A percentile compares a stretch with the other conserved stretches of the same genome.
These are phyloP conservation scores for Paracanthobrama guichenoti DNA, from an alignment of 2,113 vertebrate species.

Conservation along the genomic window DNA sequence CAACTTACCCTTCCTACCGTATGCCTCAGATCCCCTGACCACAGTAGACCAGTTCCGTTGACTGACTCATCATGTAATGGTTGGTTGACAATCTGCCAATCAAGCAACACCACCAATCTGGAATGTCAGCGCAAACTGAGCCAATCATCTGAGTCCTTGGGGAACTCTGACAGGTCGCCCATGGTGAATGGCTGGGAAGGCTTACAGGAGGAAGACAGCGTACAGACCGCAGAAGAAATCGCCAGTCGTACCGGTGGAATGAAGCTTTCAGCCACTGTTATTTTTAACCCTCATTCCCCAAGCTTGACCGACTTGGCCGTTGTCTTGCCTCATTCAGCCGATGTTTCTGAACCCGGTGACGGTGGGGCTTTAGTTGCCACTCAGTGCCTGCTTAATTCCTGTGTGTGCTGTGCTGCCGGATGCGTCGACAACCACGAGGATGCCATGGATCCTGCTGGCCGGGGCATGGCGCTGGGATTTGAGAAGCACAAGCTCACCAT, in stretches of 20 bases:
- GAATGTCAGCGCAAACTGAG: constrained; percentile 69
- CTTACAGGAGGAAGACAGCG: constrained; percentile 69
- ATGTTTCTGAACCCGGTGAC: constrained; percentile 69
- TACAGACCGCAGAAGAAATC: constrained; percentile 86
- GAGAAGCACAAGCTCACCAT: constrained; percentile 72
- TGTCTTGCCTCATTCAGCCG: constrained; percentile 65
- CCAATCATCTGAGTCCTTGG: constrained; percentile 54
- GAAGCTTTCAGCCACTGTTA: constrained; percentile 96
- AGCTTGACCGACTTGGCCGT: constrained; percentile 72
- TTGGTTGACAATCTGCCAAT: constrained; percentile 64
- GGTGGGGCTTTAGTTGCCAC: constrained; percentile 81
- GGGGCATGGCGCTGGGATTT: constrained; percentile 65
- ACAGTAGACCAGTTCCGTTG: constrained; percentile 47
- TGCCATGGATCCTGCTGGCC: constrained; percentile 59
- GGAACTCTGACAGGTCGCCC: constrained; percentile 71
- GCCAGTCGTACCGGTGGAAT: constrained; percentile 95
- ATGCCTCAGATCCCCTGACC: constrained; percentile 51
- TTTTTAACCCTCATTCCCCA: constrained; percentile 93
- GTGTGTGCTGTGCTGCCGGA: constrained; percentile 89
- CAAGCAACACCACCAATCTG: constrained; percentile 65
- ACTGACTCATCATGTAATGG: constrained; percentile 60
- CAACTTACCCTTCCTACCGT: constrained; percentile 53
- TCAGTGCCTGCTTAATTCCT: constrained; percentile 90
- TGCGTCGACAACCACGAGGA: constrained; percentile 85
- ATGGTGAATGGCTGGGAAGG: constrained; percentile 86